Conservation (phyloP, 2,888 invertebrate genomes). For the Tetheella fluctuosa region DNA sequence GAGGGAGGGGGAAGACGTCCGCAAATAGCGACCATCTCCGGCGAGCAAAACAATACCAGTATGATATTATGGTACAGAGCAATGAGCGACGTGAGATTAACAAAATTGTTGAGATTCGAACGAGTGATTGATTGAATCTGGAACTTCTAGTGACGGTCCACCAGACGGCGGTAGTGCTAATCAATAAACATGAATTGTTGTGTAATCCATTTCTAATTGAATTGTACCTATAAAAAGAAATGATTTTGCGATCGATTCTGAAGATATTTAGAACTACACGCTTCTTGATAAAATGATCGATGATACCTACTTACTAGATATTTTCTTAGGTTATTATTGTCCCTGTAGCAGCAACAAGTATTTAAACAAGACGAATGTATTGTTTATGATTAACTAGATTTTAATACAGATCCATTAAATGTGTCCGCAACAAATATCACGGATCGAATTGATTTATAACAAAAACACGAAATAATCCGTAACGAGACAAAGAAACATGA, state of each 20-base stretch:
- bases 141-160: not conserved
- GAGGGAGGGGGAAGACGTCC: constrained; percentile 62
- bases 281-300: not conserved
- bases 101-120: constrained; percentile 37
- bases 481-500: constrained; percentile 31
- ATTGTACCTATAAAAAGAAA: not conserved
- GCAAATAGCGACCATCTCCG: constrained; percentile 79
- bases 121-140: constrained; percentile 28
- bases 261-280: not conserved
- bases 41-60: constrained; percentile 80
- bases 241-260: not conserved
- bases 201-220: constrained; percentile 4
- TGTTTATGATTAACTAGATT: constrained; percentile 6
- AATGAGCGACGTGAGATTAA: constrained; percentile 50
- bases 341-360: not conserved
- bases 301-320: not conserved
- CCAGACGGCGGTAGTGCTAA: not conserved
- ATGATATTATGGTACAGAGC: constrained; percentile 76
- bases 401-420: not conserved
- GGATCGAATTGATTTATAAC: constrained; percentile 15
- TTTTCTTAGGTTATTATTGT: not conserved
- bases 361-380: not conserved
- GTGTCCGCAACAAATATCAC: constrained; percentile 7
- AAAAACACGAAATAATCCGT: constrained; percentile 23
- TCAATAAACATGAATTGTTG: not conserved